phyloP scores from a whole-genome alignment of 2,888 invertebrate genomes.

The Junonia oenone region DNA sequence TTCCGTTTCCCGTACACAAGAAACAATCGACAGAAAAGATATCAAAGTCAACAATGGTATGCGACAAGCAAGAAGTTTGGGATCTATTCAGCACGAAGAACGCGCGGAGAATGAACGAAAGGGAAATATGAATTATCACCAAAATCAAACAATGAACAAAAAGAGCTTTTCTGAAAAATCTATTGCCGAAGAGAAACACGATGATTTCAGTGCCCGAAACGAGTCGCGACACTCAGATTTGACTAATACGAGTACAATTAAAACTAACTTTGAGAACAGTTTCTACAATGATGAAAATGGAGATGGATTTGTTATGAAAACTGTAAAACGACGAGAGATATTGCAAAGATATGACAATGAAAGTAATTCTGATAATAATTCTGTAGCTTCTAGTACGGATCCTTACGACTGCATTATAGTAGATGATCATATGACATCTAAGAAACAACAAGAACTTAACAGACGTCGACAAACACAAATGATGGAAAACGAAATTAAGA shows the following conservation, averaged over 20 bases:
- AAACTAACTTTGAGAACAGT: conserved; percentile 82
- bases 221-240: conserved; percentile 70
- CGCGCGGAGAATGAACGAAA: conserved; percentile 52
- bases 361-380: conserved; percentile 82
- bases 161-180: conserved; percentile 70
- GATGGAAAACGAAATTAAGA: conserved; percentile 60
- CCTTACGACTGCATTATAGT: conserved; percentile 91
- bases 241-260: conserved; percentile 73
- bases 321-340: conserved; percentile 86
- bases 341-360: conserved; percentile 84
- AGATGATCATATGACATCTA: conserved; percentile 84
- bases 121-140: conserved; percentile 48
- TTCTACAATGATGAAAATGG: conserved; percentile 83
- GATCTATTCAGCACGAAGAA: conserved; percentile 69
- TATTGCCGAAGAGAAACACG: conserved; percentile 63
- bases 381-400: conserved; percentile 85
- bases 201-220: conserved; percentile 61
- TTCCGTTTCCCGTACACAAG: conserved; percentile 47
- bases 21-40: conserved; percentile 72
- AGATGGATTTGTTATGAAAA: conserved; percentile 84
- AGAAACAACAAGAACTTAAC: conserved; percentile 74
- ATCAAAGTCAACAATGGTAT: conserved; percentile 62
- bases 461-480: conserved; percentile 64
- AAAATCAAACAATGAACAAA: conserved; percentile 58
- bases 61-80: conserved; percentile 70